phyloP scores from a whole-genome alignment of 2,113 vertebrate genomes.

The Grus americana region DNA sequence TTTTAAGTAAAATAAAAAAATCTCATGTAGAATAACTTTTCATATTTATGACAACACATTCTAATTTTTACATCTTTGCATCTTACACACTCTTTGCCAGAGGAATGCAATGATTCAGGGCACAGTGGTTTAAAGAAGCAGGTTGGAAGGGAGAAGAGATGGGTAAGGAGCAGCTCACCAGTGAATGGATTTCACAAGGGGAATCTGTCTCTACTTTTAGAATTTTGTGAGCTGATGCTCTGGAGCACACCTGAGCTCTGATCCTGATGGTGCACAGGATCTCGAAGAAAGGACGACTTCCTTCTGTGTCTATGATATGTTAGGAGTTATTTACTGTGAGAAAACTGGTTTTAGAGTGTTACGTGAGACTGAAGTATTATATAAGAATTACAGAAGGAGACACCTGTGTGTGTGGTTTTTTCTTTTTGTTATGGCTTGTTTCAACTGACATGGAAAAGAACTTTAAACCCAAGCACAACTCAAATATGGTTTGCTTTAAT shows the following conservation, averaged over 20 bases:
- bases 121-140: not conserved
- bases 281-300: not conserved
- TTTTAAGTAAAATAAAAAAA: not conserved
- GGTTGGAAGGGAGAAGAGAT: not conserved
- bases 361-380: not conserved
- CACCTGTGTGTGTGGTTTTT: not conserved
- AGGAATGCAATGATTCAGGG: not conserved
- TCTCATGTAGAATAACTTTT: not conserved
- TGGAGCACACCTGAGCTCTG: not conserved
- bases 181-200: not conserved
- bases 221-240: not conserved
- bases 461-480: not conserved
- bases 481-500: not conserved
- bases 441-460: not conserved
- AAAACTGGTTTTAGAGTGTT: not conserved
- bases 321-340: not conserved
- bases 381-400: not conserved
- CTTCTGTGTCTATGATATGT: not conserved
- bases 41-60: not conserved
- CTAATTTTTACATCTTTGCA: not conserved
- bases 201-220: not conserved
- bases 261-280: not conserved
- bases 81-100: not conserved
- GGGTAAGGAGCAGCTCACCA: not conserved
- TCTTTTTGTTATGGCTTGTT: not conserved